Evolutionary conservation across 2,888 invertebrate genomes (phyloP), one percentile per base, ranked within the genome.

Genomic region (Tenthredo amoena): DNA sequence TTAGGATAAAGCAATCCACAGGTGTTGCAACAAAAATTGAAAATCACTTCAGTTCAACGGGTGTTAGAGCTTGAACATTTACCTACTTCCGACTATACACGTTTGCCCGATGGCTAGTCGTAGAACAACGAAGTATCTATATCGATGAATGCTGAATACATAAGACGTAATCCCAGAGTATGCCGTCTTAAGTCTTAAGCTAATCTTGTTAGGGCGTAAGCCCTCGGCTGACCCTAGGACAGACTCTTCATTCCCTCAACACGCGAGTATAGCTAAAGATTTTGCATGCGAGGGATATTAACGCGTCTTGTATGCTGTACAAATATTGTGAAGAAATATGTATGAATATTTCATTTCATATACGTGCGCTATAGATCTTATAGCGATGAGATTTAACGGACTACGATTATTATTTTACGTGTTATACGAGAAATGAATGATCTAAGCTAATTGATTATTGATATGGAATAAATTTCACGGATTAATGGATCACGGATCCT

Each of bases 121-220:
- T 74, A 74, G 72, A 74, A 74, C 72, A 74, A 43, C 47, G 26
- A n/a, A 47, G 68, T 83, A 65, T 58, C 77, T 77, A 62, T 83
- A 83, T 83, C 83, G 83, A 68, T 26, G 47, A 83, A 83, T 83
- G 83, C 83, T 91, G 93, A 93, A 93, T 92, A 92, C 93, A 92
- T 93, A 93, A 93, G 92, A 90, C 92, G 91, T 93, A 93, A 93
- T 93, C 93, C 93, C 90, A 89, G 91, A 90, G 91, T 92, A 93
- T 93, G 93, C 91, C 91, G 91, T 91, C 90, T 91, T 91, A 91
- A 91, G 91, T 92, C 92, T 93, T 93, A 91, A 91, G 92, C 93
- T 93, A 92, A 93, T 93, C 93, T 93, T 93, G 93, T 93, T 93
- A 93, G 93, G 89, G 90, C 90, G 90, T 91, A 92, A 92, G 92